A percentile compares a stretch with the other conserved stretches of the same genome.
phyloP scores from a whole-genome alignment of 2,888 invertebrate species.

The Scaptomyza cyrtandrae region DNA sequence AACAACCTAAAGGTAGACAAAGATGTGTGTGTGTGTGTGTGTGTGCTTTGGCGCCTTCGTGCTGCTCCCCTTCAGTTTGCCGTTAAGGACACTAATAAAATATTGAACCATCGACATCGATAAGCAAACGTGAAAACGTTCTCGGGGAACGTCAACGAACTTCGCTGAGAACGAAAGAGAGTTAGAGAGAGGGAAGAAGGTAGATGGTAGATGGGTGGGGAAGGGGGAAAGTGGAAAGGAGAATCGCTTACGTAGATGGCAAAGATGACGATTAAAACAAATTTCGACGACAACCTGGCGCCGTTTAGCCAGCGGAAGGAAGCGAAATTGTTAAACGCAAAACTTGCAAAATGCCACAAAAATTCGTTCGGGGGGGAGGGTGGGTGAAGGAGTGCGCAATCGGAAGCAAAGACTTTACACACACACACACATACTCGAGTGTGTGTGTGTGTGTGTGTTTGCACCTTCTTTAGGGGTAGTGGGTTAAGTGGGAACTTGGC shows the following conservation, averaged over 20 bases:
- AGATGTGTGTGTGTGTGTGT: neutral
- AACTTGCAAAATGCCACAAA: conserved; percentile 76
- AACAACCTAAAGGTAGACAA: conserved; percentile 52
- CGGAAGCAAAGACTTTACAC: conserved; percentile 70
- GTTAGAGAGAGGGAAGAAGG: too few relatives aligned
- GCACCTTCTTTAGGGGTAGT: neutral
- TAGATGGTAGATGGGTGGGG: too few relatives aligned
- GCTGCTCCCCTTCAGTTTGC: conserved; percentile 11
- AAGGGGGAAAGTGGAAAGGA: neutral
- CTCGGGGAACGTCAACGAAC: conserved; percentile 69
- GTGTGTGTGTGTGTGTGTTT: too few relatives aligned
- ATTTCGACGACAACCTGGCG: conserved; percentile 82
- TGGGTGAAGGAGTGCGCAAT: conserved; percentile 13
- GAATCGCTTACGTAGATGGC: conserved; percentile 74
- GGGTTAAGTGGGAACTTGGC: conserved; percentile 65
- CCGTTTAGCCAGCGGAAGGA: conserved; percentile 79
- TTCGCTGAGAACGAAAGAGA: conserved; percentile 14
- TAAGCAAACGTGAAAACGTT: conserved; percentile 56
- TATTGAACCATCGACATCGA: conserved; percentile 74
- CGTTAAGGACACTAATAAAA: conserved; percentile 78
- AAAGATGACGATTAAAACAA: conserved; percentile 83
- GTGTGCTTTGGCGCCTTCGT: conserved; percentile 43
- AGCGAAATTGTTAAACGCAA: conserved; percentile 81
- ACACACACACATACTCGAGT: conserved; percentile 18
- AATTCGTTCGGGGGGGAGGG: conserved; percentile 1